Evolutionary conservation across 1,140 invertebrate genomes (phyloP).

Genomic region (Ceratina japonica): DNA sequence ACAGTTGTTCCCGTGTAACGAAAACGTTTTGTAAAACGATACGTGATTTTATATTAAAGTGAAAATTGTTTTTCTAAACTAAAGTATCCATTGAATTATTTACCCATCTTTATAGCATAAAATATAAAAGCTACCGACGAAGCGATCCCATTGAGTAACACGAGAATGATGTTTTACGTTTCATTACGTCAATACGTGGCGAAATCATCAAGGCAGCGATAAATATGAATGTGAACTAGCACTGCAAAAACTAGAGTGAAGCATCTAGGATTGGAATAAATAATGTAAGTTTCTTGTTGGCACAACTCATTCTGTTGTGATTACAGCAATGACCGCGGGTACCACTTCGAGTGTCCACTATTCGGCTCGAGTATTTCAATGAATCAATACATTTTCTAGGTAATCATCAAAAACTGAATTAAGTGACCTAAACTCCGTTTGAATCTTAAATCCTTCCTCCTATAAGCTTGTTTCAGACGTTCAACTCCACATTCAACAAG

Average conservation of each 20-base stretch:
- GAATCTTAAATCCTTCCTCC: conserved; percentile 66
- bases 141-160: background rate
- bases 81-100: conserved; percentile 20
- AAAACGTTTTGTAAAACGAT: conserved; percentile 39
- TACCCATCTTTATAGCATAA: conserved; percentile 3
- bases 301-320: conserved; percentile 81
- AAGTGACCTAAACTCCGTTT: conserved; percentile 72
- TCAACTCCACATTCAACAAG: conserved; percentile 61
- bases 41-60: conserved; percentile 46
- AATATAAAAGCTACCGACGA: background rate
- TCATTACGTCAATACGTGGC: background rate
- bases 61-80: conserved; percentile 32
- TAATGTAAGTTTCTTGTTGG: conserved; percentile 76
- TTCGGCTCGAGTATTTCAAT: conserved; percentile 79
- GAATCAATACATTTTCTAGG: conserved; percentile 80
- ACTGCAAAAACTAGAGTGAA: conserved; percentile 47
- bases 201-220: conserved; percentile 1
- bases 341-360: conserved; percentile 78
- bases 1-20: conserved; percentile 27
- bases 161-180: conserved; percentile 7
- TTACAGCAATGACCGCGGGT: conserved; percentile 78
- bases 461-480: conserved; percentile 52
- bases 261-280: conserved; percentile 56
- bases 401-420: conserved; percentile 79
- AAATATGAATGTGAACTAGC: conserved; percentile 34